Evolutionary conservation across 1,140 invertebrate species (phyloP).

Genomic region (Akabosia matsudoensis): DNA sequence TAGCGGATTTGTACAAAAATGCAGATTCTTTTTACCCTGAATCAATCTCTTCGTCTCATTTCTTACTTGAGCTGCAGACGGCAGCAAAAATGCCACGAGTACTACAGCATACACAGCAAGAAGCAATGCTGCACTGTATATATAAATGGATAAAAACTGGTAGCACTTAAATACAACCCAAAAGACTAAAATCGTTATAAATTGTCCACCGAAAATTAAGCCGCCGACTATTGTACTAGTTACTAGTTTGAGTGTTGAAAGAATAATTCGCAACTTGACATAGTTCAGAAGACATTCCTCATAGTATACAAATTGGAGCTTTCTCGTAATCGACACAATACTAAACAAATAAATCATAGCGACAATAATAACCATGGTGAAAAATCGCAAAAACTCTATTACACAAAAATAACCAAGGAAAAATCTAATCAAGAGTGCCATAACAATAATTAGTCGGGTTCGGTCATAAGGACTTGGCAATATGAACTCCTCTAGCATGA

Average conservation of each 20-base stretch:
- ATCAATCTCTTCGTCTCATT: not conserved
- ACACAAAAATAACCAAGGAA: not conserved
- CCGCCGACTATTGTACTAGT: too few species aligned
- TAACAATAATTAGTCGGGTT: not conserved
- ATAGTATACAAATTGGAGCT: not conserved
- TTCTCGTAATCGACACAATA: not conserved
- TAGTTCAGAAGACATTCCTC: not conserved
- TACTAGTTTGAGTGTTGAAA: too few species aligned
- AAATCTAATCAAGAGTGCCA: not conserved
- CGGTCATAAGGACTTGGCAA: not conserved
- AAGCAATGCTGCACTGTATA: too few species aligned
- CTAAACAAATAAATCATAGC: not conserved
- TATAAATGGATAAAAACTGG: too few species aligned
- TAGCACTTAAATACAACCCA: too few species aligned
- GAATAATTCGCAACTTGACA: too few species aligned
- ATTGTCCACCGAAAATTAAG: too few species aligned
- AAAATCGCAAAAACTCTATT: not conserved
- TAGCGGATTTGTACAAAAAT: not conserved
- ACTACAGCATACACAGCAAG: too few species aligned
- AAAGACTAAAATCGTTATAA: too few species aligned
- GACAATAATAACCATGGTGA: not conserved
- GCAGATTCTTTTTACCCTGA: not conserved
- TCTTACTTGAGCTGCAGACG: not conserved
- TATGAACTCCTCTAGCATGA: not conserved
- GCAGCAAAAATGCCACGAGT: too few species aligned